phyloP scores from a whole-genome alignment of 2,113 vertebrate genomes.

The Stomatorhinus ivindoensis region DNA sequence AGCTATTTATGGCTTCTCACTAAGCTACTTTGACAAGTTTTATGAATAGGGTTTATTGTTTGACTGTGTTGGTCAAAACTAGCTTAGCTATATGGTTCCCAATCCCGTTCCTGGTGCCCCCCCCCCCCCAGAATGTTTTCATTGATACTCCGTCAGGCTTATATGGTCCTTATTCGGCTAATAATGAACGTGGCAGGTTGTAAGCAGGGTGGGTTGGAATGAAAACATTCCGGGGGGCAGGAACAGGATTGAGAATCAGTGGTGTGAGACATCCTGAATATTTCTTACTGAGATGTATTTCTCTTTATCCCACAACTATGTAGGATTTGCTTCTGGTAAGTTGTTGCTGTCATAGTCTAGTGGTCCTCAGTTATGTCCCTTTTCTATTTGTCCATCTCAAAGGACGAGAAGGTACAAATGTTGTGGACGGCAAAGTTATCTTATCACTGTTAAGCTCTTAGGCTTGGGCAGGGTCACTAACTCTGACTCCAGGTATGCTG shows the following conservation, averaged over 20 bases:
- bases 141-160: too few species aligned
- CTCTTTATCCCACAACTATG: background rate
- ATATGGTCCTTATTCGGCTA: too few species aligned
- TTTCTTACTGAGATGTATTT: background rate
- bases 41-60: background rate
- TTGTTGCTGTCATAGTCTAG: background rate
- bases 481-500: background rate
- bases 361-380: too few species aligned
- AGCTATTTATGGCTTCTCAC: background rate
- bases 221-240: too few species aligned
- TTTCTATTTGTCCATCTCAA: background rate
- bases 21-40: background rate
- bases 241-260: too few species aligned
- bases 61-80: background rate
- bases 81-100: background rate
- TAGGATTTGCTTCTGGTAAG: background rate
- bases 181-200: too few species aligned
- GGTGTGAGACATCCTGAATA: too few species aligned
- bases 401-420: background rate
- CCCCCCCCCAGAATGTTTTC: too few species aligned
- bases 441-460: background rate
- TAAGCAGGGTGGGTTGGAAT: too few species aligned
- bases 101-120: too few species aligned
- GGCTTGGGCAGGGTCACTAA: background rate
- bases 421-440: background rate